A percentile compares a stretch with the other conserved stretches of the same genome.
Evolutionary conservation across 2,113 vertebrate genomes (phyloP).

Genomic region (cat (Felis catus)): DNA sequence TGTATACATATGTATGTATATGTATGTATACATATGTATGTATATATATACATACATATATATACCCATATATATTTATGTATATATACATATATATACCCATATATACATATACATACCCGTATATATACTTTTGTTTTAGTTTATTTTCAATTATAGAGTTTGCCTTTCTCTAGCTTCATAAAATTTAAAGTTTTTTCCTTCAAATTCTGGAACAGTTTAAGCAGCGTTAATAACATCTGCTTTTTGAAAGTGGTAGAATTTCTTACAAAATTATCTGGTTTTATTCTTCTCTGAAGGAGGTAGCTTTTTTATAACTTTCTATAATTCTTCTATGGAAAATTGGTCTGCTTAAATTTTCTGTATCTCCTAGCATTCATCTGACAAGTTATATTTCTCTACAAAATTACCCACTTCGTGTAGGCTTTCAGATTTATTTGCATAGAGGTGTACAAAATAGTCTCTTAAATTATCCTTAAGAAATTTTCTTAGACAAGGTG

Average conservation of each 20-base stretch:
- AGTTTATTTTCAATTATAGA: neutral
- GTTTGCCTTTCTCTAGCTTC: neutral
- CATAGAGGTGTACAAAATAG: neutral
- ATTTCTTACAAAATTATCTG: neutral
- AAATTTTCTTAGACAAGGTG: neutral
- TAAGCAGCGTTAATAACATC: neutral
- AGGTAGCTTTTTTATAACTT: neutral
- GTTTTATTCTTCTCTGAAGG: neutral
- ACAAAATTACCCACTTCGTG: neutral
- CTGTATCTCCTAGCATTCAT: neutral
- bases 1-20: too few species aligned
- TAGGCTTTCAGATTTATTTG: neutral
- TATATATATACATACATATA: too few species aligned
- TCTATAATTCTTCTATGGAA: neutral
- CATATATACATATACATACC: too few species aligned
- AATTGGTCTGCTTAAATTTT: neutral
- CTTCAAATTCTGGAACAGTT: neutral
- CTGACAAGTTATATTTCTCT: neutral
- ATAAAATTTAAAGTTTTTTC: slow-evolving; percentile 1
- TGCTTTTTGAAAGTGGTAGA: neutral
- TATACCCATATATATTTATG: too few species aligned
- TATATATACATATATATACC: too few species aligned
- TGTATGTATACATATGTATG: fast-evolving
- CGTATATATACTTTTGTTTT: neutral
- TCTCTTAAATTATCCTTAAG: neutral